Percentiles rank a stretch among this genome's conserved stretches.
These are phyloP conservation scores for Parthenolecanium corni DNA, from an alignment of 2,888 invertebrate genomes.

Conservation along the genomic window DNA sequence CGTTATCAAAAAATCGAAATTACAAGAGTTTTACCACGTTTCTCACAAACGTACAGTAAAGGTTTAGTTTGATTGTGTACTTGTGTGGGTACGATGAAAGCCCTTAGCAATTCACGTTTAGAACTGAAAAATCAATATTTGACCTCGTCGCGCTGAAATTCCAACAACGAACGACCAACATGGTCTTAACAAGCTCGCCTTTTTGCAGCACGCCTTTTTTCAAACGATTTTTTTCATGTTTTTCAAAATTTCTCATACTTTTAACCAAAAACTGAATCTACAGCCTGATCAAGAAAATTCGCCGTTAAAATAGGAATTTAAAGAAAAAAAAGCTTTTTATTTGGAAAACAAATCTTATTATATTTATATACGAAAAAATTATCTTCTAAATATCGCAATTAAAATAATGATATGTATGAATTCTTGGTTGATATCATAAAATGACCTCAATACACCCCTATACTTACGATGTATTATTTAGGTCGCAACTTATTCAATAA, in stretches of 20 bases:
- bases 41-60: too few species aligned
- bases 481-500: background rate
- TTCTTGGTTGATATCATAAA: constrained; percentile 11
- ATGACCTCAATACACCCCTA: background rate
- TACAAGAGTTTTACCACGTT: too few species aligned
- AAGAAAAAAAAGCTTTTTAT: constrained; percentile 3
- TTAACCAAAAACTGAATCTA: too few species aligned
- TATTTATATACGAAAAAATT: background rate
- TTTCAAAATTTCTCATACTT: too few species aligned
- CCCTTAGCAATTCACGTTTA: background rate
- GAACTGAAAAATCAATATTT: constrained; percentile 7
- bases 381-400: constrained; percentile 3
- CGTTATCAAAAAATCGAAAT: too few species aligned
- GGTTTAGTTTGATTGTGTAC: too few species aligned
- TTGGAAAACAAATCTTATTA: background rate
- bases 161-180: constrained; percentile 1
- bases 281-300: background rate
- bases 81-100: too few species aligned
- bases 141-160: background rate
- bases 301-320: background rate
- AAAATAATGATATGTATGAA: constrained; percentile 23
- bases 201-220: too few species aligned
- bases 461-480: background rate
- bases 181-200: background rate
- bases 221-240: too few species aligned